These are phyloP conservation scores for Pachliopta kotzebuea DNA, from an alignment of 2,888 invertebrate species.

Conservation along the genomic window DNA sequence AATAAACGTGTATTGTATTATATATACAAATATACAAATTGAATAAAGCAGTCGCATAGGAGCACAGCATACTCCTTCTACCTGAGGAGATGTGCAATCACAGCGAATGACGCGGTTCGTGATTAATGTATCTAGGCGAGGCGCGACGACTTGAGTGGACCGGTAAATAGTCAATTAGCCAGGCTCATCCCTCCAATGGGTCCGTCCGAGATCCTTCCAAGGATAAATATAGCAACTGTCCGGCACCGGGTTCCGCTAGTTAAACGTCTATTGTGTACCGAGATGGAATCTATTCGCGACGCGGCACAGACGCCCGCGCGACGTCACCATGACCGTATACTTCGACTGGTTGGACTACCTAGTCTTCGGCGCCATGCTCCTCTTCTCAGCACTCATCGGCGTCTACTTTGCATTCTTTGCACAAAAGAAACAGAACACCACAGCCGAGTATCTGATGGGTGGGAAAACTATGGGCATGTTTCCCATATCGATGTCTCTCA, in stretches of 20 bases:
- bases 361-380: conserved; percentile 84
- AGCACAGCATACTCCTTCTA: background rate
- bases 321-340: conserved; percentile 55
- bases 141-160: conserved; percentile 36
- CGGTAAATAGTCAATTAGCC: conserved; percentile 62
- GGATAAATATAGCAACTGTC: conserved; percentile 63
- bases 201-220: conserved; percentile 60
- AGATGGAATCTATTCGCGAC: conserved; percentile 57
- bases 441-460: conserved; percentile 86
- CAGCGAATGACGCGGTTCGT: conserved; percentile 5
- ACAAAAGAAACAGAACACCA: conserved; percentile 84
- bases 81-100: background rate
- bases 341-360: conserved; percentile 84
- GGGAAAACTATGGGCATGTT: conserved; percentile 89
- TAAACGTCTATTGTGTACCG: conserved; percentile 56
- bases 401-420: conserved; percentile 87
- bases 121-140: conserved; percentile 30
- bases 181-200: conserved; percentile 60
- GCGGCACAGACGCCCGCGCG: conserved; percentile 53
- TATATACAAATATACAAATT: background rate
- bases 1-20: background rate
- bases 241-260: conserved; percentile 55
- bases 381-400: conserved; percentile 84
- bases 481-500: conserved; percentile 88
- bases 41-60: background rate